phyloP scores from a whole-genome alignment of 2,113 vertebrate genomes.

The Pomatorhinus ruficollis region DNA sequence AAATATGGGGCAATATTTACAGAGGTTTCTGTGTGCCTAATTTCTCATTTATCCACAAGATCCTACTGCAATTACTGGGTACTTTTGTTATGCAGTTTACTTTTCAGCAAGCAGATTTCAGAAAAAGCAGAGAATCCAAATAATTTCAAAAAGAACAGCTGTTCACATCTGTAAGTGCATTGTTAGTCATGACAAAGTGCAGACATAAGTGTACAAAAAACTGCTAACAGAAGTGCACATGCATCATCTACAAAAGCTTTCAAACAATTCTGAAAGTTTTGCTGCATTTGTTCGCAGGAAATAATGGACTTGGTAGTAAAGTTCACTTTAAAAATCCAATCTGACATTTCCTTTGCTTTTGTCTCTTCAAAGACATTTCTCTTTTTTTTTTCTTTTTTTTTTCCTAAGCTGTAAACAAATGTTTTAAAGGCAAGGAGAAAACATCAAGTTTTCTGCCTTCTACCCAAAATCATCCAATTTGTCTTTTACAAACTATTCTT shows the following conservation, averaged over 20 bases:
- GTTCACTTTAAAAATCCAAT: conserved; percentile 70
- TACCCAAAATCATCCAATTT: conserved; percentile 45
- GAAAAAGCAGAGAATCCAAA: background rate
- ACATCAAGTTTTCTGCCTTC: conserved; percentile 23
- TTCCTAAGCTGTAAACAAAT: conserved; percentile 61
- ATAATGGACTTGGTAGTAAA: conserved; percentile 62
- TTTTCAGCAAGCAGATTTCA: background rate
- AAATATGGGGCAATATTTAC: background rate
- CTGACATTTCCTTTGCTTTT: conserved; percentile 62
- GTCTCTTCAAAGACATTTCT: conserved; percentile 65
- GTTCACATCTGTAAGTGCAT: conserved; percentile 8
- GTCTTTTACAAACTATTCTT: conserved; percentile 62
- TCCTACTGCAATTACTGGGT: background rate
- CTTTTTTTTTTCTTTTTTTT: conserved; percentile 20
- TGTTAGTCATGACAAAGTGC: conserved; percentile 37
- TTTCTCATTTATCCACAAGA: background rate
- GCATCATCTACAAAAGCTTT: conserved; percentile 65
- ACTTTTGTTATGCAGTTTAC: background rate
- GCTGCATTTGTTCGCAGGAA: conserved; percentile 41
- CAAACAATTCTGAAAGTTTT: conserved; percentile 67
- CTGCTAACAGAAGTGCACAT: background rate
- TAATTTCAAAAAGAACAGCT: background rate
- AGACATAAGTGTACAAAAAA: conserved; percentile 8
- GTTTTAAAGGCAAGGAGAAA: conserved; percentile 55
- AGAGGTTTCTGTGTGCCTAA: background rate